Percentiles rank a stretch among this genome's conserved stretches.
Conservation (phyloP, 1,140 invertebrate species). For the Mercenaria mercenaria region DNA sequence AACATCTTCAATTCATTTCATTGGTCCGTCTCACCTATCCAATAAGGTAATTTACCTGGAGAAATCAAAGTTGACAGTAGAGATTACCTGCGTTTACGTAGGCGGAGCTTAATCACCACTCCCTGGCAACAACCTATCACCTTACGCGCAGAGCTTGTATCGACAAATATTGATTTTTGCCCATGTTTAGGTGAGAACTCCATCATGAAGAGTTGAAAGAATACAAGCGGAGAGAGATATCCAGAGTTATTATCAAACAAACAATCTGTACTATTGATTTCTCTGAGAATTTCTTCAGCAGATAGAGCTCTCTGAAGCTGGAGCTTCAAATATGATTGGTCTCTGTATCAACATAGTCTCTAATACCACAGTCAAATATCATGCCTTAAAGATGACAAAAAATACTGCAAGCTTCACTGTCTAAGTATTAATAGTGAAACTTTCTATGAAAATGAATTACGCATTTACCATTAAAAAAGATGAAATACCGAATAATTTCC, state of each 20-base stretch:
- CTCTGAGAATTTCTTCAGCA: not conserved
- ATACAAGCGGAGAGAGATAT: slow-evolving; percentile 3
- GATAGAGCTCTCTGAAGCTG: not conserved
- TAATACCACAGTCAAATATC: not conserved
- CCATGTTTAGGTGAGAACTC: slow-evolving; percentile 45
- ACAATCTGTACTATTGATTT: slow-evolving; percentile 41
- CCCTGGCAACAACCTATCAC: slow-evolving; percentile 25
- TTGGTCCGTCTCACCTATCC: slow-evolving; percentile 28
- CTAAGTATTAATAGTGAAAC: no score
- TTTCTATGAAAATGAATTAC: no score
- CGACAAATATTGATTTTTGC: slow-evolving; percentile 43
- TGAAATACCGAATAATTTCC: no score
- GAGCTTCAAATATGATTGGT: not conserved
- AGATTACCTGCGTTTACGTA: slow-evolving; percentile 26
- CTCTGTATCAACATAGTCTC: not conserved
- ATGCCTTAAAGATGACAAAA: no score
- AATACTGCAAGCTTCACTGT: no score
- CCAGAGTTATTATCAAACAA: slow-evolving; percentile 44
- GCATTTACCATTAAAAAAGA: no score
- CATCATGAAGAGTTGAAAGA: not conserved
- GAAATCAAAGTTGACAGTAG: slow-evolving; percentile 18
- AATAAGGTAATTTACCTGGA: slow-evolving; percentile 50
- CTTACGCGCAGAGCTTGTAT: slow-evolving; percentile 2
- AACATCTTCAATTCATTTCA: slow-evolving; percentile 10
- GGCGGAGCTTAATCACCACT: slow-evolving; percentile 1